Conservation (phyloP, 2,797 vertebrate genomes). For the Monodelphis domestica region DNA sequence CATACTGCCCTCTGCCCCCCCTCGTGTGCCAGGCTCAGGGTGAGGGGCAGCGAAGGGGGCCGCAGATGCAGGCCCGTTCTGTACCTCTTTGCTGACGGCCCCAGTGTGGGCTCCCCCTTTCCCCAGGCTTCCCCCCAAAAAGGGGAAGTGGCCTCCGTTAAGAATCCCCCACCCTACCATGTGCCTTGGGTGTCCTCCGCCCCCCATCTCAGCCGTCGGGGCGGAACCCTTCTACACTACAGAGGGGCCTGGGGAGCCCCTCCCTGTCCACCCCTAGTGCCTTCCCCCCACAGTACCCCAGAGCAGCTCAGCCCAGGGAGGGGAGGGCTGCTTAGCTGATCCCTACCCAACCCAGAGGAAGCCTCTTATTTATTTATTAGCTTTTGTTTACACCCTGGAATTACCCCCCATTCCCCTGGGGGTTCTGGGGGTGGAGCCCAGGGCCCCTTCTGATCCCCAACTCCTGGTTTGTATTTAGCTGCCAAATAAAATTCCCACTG, state of each 20-base stretch:
- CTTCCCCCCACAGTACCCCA: slow-evolving; percentile 58
- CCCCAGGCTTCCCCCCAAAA: background rate
- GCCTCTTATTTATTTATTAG: slow-evolving; percentile 83
- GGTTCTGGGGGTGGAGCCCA: slow-evolving; percentile 75
- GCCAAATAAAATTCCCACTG: slow-evolving; percentile 78
- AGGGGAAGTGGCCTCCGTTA: slow-evolving; percentile 48
- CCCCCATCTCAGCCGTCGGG: slow-evolving; percentile 76
- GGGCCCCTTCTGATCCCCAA: slow-evolving; percentile 66
- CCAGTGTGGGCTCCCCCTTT: slow-evolving; percentile 18
- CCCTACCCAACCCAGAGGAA: slow-evolving; percentile 68
- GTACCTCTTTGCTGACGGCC: slow-evolving; percentile 55
- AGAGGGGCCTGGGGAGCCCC: slow-evolving; percentile 69
- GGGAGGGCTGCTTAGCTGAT: slow-evolving; percentile 74
- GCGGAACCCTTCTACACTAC: slow-evolving; percentile 78
- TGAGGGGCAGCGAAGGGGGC: slow-evolving; percentile 38
- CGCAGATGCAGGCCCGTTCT: slow-evolving; percentile 40
- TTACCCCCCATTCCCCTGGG: slow-evolving; percentile 68
- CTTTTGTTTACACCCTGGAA: slow-evolving; percentile 80
- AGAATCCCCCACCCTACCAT: slow-evolving; percentile 26
- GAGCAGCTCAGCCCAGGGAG: slow-evolving; percentile 72
- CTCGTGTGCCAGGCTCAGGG: background rate
- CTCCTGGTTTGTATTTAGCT: slow-evolving; percentile 79
- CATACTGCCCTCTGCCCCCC: slow-evolving; percentile 26
- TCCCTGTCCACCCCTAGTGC: slow-evolving; percentile 65
- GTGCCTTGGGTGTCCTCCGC: slow-evolving; percentile 75